phyloP scores from a whole-genome alignment of 35 echinoderm and acorn worm genomes.

The Nesometra sesokonis region DNA sequence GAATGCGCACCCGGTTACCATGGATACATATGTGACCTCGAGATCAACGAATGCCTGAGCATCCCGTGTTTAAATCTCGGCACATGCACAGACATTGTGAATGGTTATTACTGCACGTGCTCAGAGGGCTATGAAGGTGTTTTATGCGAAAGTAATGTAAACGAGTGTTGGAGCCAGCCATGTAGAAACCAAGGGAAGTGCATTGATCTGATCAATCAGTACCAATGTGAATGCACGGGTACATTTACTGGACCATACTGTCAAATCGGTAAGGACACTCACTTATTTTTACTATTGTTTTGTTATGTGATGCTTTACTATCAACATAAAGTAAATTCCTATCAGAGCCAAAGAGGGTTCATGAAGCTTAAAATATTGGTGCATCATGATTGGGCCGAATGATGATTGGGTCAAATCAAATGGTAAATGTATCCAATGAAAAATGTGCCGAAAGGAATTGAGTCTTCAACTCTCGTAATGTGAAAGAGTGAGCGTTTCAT shows the following conservation, averaged over 20 bases:
- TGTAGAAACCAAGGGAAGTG: conserved; percentile 26
- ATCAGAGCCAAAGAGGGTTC: too few species aligned
- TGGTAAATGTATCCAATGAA: too few species aligned
- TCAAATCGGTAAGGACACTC: not conserved
- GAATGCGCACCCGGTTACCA: conserved; percentile 42
- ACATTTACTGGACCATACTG: not conserved
- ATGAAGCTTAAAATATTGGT: too few species aligned
- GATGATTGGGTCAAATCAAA: too few species aligned
- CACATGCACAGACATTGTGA: conserved; percentile 7
- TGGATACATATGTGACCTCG: conserved; percentile 23
- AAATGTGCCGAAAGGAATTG: too few species aligned
- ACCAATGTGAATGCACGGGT: conserved; percentile 14
- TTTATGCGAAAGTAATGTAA: conserved; percentile 28
- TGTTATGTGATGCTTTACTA: too few species aligned
- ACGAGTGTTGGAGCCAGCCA: conserved; percentile 21
- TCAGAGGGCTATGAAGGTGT: not conserved
- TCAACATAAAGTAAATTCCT: too few species aligned
- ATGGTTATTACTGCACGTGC: conserved; percentile 21
- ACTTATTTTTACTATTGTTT: not conserved
- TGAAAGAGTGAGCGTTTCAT: too few species aligned
- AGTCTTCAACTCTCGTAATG: too few species aligned
- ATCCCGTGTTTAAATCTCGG: conserved; percentile 8
- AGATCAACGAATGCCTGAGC: conserved; percentile 16
- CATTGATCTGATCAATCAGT: conserved; percentile 2
- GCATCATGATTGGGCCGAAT: too few species aligned